Base-by-base conservation (phyloP, 2,113 vertebrate genomes). In the Gavialis gangeticus region DNA sequence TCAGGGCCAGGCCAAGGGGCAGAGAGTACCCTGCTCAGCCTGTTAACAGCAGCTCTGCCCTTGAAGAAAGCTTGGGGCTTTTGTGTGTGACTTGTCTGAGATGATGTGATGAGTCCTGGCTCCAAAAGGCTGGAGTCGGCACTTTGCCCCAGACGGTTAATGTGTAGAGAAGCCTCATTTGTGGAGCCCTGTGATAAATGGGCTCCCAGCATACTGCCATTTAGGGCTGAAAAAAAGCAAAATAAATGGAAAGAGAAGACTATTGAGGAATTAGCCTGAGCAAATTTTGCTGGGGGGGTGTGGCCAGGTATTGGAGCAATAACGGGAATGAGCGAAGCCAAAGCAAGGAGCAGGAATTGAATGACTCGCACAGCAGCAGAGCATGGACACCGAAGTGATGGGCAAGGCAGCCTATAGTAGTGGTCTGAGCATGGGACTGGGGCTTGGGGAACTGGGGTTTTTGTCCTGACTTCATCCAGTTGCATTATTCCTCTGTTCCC, bases 191-290 rank as follows among this genome's bases (percentile, higher is more conserved):
- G 46, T 1, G 10, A 62, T 12, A 57, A 83, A 85, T 75, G 13
- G 79, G 15, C 12, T n/a, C 58, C 34, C 0, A 0, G 18, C 7
- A 0, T 6, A 19, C 6, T 37, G 3, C 11, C 16, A 46, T 4
- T 75, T 85, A 2, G 5, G 78, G 75, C 6, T 8, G 34, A 5
- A 71, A 75, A 83, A 27, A 58, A 71, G 79, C 4, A 4, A 63
- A 89, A 82, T 4, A n/a, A 73, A 25, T 10, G 24, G 27, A 84
- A 75, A 64, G n/a, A 81, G 69, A 78, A 84, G 55, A 15, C 57
- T 30, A 0, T 4, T 3, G 0, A 13, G 4, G 63, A 55, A 37
- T 13, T 15, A 3, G 5, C 24, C 27, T 82, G 37, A 46, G 79
- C 6, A 71, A 46, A 86, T 0, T 3, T 15, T 69, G 78, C n/a